Percentiles rank a stretch among this genome's conserved stretches.
These are phyloP conservation scores for Synergus gifuensis DNA, from an alignment of 2,888 invertebrate species.

Conservation along the genomic window DNA sequence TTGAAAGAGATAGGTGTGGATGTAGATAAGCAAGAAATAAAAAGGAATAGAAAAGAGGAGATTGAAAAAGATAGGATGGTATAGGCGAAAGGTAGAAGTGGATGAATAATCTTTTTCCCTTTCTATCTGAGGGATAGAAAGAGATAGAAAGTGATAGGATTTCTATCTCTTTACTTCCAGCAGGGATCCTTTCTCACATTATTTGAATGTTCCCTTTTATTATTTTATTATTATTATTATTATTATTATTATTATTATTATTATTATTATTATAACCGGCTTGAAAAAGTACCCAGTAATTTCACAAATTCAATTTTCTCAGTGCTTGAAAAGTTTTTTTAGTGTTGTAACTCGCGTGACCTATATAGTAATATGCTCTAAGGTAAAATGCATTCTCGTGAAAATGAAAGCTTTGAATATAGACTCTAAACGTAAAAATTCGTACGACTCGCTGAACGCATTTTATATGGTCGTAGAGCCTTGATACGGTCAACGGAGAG, in stretches of 20 bases:
- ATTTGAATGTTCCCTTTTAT: not conserved
- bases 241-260: too few relatives aligned
- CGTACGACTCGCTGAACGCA: slow-evolving; percentile 23
- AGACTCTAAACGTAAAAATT: slow-evolving; percentile 34
- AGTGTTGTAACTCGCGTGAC: slow-evolving; percentile 2
- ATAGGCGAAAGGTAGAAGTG: too few relatives aligned
- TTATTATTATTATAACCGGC: too few relatives aligned
- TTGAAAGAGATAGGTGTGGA: too few relatives aligned
- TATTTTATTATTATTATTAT: too few relatives aligned
- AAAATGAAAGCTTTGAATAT: not conserved
- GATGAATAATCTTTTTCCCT: too few relatives aligned
- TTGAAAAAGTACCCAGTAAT: not conserved
- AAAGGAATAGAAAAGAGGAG: too few relatives aligned
- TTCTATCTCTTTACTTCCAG: not conserved
- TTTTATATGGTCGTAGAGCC: slow-evolving; percentile 51
- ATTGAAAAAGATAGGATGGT: too few relatives aligned
- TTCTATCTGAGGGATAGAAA: too few relatives aligned
- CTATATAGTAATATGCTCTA: not conserved
- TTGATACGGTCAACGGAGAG: slow-evolving; percentile 50
- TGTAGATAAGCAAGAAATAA: too few relatives aligned
- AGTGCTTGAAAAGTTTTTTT: not conserved
- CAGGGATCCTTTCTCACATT: not conserved
- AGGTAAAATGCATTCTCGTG: not conserved
- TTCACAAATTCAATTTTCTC: not conserved
- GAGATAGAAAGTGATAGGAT: too few relatives aligned